phyloP scores from a whole-genome alignment of 2,888 invertebrate genomes.

The Ormyrus labotus region DNA sequence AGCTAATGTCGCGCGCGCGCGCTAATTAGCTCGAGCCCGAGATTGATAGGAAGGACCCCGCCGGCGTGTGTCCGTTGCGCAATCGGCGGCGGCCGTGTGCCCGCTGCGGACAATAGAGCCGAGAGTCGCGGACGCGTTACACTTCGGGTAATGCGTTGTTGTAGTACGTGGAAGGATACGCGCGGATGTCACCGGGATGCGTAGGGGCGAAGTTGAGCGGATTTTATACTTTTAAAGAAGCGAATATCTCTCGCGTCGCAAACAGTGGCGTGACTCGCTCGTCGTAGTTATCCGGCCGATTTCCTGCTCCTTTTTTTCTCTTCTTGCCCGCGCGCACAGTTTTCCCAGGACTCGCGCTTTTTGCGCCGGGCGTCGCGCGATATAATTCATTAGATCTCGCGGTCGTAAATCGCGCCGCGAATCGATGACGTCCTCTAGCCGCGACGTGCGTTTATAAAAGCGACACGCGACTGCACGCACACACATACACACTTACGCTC shows the following conservation, averaged over 20 bases:
- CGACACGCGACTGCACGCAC: conserved; percentile 20
- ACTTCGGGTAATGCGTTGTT: background rate
- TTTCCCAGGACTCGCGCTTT: conserved; percentile 8
- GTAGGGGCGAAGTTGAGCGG: too few species aligned
- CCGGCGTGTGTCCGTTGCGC: conserved; percentile 57
- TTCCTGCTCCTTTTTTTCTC: conserved; percentile 12
- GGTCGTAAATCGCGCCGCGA: conserved; percentile 17
- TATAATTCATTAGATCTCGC: conserved; percentile 39
- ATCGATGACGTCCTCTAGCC: conserved; percentile 39
- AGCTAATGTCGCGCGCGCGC: conserved; percentile 58
- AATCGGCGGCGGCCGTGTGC: conserved; percentile 47
- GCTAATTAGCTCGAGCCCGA: conserved; percentile 61
- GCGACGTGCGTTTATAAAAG: background rate
- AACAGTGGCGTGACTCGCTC: conserved; percentile 1
- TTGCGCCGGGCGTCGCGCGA: background rate
- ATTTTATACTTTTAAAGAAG: too few species aligned
- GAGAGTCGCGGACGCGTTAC: background rate
- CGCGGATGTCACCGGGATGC: too few species aligned
- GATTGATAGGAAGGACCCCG: conserved; percentile 64
- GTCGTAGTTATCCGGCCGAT: background rate
- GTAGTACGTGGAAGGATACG: background rate
- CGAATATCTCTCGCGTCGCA: too few species aligned
- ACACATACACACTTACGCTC: too few species aligned
- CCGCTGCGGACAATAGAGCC: background rate
- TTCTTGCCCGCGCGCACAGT: background rate